Conservation (phyloP, 2,888 invertebrate genomes). For the Aphodius granarius region DNA sequence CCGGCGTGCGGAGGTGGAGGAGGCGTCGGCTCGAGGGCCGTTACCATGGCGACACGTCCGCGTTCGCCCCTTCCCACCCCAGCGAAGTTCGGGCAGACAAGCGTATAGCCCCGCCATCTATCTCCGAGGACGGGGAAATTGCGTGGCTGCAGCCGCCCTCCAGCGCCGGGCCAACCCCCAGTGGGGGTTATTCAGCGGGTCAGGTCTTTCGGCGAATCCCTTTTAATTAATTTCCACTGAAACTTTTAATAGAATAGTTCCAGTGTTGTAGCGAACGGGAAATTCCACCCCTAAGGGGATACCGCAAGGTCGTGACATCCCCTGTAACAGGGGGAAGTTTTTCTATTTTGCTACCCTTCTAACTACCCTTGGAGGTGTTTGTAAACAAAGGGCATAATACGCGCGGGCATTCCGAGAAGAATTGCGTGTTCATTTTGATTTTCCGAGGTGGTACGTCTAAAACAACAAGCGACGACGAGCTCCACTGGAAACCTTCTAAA, state of each 20-base stretch:
- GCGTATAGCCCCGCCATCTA: not conserved
- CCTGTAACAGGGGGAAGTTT: not conserved
- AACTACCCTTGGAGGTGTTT: not conserved
- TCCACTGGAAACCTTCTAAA: not conserved
- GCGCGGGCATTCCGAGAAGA: not conserved
- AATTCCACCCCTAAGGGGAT: not conserved
- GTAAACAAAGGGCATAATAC: not conserved
- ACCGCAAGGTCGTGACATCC: not conserved
- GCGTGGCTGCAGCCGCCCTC: not conserved
- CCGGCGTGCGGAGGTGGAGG: constrained; percentile 2
- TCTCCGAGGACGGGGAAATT: not conserved
- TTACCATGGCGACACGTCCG: constrained; percentile 4
- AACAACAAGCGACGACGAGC: not conserved
- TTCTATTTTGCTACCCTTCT: no score
- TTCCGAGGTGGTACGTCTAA: not conserved
- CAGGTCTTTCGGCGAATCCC: not conserved
- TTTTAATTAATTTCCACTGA: not conserved
- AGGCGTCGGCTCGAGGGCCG: not conserved
- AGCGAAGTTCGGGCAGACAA: not conserved
- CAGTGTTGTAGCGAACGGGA: not conserved
- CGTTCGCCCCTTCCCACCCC: not conserved
- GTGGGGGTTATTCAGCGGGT: not conserved
- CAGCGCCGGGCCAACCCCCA: not conserved
- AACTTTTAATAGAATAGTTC: not conserved
- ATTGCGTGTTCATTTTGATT: no score